A percentile compares a stretch with the other conserved stretches of the same genome.
These are phyloP conservation scores for Brotogeris chrysoptera DNA, from an alignment of 2,797 vertebrate genomes.

Conservation along the genomic window DNA sequence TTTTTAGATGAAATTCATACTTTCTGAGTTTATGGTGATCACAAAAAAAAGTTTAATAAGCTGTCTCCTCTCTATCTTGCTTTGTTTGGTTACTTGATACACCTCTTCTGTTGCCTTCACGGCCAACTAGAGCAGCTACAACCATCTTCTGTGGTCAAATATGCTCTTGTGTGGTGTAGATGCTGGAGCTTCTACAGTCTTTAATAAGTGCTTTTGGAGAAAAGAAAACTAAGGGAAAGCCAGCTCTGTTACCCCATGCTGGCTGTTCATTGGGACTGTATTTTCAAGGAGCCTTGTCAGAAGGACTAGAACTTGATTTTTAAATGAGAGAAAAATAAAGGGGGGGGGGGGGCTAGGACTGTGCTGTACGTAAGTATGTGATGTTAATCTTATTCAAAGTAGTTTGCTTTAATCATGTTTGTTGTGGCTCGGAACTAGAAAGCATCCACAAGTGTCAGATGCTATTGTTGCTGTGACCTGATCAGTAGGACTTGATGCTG, in stretches of 20 bases:
- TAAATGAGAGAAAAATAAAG: neutral
- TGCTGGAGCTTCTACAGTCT: neutral
- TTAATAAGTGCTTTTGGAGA: neutral
- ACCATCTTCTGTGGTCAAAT: neutral
- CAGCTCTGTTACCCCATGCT: accelerated
- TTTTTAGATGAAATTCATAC: neutral
- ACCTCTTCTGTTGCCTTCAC: accelerated
- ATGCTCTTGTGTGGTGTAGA: neutral
- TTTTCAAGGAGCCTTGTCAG: neutral
- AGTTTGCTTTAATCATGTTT: neutral
- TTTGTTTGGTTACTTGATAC: neutral
- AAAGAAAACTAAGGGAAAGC: neutral
- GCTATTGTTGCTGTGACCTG: neutral
- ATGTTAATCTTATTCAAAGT: neutral
- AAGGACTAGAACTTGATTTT: neutral
- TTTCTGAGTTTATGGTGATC: neutral
- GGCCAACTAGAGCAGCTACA: neutral
- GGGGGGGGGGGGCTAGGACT: accelerated
- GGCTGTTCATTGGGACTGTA: neutral
- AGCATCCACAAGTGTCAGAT: neutral
- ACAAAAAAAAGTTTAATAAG: neutral
- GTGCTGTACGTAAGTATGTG: neutral
- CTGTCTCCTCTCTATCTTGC: neutral
- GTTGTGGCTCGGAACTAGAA: neutral
- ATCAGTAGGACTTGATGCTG: neutral